A percentile compares a stretch with the other conserved stretches of the same genome.
These are phyloP conservation scores for Physella acuta DNA, from an alignment of 1,140 invertebrate genomes.

Conservation along the genomic window DNA sequence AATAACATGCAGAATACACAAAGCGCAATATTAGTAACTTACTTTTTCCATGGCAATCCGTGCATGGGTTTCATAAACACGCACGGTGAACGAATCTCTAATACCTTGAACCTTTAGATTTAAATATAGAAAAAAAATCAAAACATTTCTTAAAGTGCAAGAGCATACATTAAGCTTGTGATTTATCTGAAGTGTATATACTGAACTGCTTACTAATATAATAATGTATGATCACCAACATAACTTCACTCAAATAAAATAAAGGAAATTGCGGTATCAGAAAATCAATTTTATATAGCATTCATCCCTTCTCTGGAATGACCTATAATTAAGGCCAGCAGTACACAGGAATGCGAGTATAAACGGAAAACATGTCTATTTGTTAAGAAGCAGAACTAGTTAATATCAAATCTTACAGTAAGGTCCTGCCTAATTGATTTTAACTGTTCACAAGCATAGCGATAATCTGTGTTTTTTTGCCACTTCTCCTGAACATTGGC, in stretches of 20 bases:
- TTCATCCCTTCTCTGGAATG: conserved; percentile 16
- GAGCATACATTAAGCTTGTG: not conserved
- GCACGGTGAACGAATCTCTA: conserved; percentile 87
- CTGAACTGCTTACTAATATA: not conserved
- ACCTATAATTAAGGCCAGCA: conserved; percentile 14
- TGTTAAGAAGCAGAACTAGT: too few relatives aligned
- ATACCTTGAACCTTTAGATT: conserved; percentile 87
- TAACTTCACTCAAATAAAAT: not conserved
- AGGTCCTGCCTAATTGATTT: conserved; percentile 98
- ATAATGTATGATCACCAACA: not conserved
- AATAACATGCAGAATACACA: too few relatives aligned
- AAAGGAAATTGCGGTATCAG: not conserved
- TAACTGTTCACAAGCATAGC: conserved; percentile 95
- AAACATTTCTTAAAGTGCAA: not conserved
- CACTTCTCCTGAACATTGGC: conserved; percentile 88
- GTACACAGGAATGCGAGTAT: conserved; percentile 17
- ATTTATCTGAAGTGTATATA: too few relatives aligned
- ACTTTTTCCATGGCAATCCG: conserved; percentile 90
- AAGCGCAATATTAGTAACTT: conserved; percentile 15
- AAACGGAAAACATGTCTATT: too few relatives aligned
- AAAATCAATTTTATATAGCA: conserved; percentile 1
- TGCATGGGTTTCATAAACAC: conserved; percentile 98
- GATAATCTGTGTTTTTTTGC: conserved; percentile 87
- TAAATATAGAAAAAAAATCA: not conserved
- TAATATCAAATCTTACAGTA: conserved; percentile 87